A percentile compares a stretch with the other conserved stretches of the same genome.
phyloP scores from a whole-genome alignment of 2,888 invertebrate species.

The Buathra laborator region DNA sequence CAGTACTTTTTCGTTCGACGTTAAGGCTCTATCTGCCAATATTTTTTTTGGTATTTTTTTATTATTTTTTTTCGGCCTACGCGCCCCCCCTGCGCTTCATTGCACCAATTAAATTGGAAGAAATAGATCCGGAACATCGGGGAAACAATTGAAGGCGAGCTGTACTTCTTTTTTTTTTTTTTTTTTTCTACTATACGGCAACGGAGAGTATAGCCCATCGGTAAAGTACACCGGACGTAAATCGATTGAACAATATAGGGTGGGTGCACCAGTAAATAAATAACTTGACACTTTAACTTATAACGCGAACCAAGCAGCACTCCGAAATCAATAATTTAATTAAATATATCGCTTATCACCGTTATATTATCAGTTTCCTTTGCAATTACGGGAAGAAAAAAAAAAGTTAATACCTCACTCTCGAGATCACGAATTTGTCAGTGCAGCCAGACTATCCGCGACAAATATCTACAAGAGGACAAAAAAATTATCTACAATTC shows the following conservation, averaged over 20 bases:
- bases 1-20: conserved; percentile 64
- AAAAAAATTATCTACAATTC: background rate
- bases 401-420: background rate
- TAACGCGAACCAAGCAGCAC: background rate
- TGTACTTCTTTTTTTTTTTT: background rate
- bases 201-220: conserved; percentile 40
- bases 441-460: background rate
- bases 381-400: background rate
- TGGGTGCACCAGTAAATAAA: background rate
- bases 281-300: background rate
- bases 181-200: conserved; percentile 4
- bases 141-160: conserved; percentile 2
- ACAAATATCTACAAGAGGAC: background rate
- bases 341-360: background rate
- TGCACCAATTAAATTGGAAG: conserved; percentile 57
- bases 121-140: conserved; percentile 34
- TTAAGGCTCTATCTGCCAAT: conserved; percentile 61
- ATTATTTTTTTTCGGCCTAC: conserved; percentile 23
- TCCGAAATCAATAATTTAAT: background rate
- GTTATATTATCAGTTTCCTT: background rate
- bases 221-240: conserved; percentile 56
- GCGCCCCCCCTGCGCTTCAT: conserved; percentile 19
- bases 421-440: background rate
- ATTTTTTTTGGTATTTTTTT: too few relatives aligned
- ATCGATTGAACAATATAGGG: background rate